A percentile compares a stretch with the other conserved stretches of the same genome.
These are phyloP conservation scores for Fratercula arctica DNA, from an alignment of 2,797 vertebrate species.

Conservation along the genomic window DNA sequence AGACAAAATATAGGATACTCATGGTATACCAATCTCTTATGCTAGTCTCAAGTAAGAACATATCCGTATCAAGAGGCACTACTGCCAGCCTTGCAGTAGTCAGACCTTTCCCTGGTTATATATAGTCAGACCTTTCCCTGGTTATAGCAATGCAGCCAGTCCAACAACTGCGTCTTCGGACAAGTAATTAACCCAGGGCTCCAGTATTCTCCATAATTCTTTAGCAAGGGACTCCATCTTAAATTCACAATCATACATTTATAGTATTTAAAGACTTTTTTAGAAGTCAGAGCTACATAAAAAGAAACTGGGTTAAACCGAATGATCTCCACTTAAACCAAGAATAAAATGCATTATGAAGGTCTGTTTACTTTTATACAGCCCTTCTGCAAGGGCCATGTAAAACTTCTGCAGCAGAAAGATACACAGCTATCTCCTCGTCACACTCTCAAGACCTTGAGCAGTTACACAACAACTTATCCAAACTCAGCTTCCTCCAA, in stretches of 20 bases:
- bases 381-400: background rate
- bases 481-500: background rate
- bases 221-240: background rate
- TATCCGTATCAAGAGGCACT: background rate
- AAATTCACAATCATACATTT: background rate
- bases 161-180: background rate
- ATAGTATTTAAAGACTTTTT: background rate
- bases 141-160: background rate
- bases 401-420: background rate
- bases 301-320: background rate
- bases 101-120: background rate
- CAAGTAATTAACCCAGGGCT: background rate
- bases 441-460: background rate
- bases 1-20: background rate
- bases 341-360: background rate
- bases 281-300: background rate
- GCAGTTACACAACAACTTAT: background rate
- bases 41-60: background rate
- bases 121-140: background rate
- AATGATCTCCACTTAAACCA: background rate
- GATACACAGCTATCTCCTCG: slow-evolving; percentile 17
- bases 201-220: background rate
- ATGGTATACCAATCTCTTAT: background rate
- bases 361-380: background rate
- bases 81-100: background rate